Conservation (phyloP, 2,113 vertebrate species). For the Perca fluviatilis region DNA sequence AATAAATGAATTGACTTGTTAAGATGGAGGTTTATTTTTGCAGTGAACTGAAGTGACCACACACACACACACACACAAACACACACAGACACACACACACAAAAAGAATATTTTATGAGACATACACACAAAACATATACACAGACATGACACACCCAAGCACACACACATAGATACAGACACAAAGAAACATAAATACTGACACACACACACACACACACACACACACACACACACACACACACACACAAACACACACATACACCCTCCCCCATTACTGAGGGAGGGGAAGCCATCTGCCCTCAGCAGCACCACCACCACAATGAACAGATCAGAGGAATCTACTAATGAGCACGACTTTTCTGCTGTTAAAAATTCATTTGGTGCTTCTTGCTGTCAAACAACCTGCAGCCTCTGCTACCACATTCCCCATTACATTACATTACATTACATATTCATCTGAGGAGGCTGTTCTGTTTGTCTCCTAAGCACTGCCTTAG, state of each 20-base stretch:
- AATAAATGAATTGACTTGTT: conserved; percentile 14
- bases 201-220: conserved; percentile 20
- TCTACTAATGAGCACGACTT: conserved; percentile 54
- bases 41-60: background rate
- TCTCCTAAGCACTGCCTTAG: conserved; percentile 16
- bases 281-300: conserved; percentile 79
- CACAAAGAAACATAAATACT: conserved; percentile 40
- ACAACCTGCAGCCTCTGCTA: conserved; percentile 28
- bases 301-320: conserved; percentile 54
- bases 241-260: conserved; percentile 34
- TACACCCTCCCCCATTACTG: conserved; percentile 47
- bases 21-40: conserved; percentile 12
- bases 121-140: conserved; percentile 11
- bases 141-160: conserved; percentile 31
- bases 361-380: conserved; percentile 70
- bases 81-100: background rate
- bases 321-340: conserved; percentile 70
- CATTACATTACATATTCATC: background rate
- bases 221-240: conserved; percentile 19
- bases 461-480: conserved; percentile 21
- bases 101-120: background rate
- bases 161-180: conserved; percentile 16
- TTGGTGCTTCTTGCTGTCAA: conserved; percentile 47
- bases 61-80: background rate
- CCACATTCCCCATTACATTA: background rate